Evolutionary conservation across 2,797 vertebrate genomes (phyloP).

Genomic region (Streptopelia turtur): DNA sequence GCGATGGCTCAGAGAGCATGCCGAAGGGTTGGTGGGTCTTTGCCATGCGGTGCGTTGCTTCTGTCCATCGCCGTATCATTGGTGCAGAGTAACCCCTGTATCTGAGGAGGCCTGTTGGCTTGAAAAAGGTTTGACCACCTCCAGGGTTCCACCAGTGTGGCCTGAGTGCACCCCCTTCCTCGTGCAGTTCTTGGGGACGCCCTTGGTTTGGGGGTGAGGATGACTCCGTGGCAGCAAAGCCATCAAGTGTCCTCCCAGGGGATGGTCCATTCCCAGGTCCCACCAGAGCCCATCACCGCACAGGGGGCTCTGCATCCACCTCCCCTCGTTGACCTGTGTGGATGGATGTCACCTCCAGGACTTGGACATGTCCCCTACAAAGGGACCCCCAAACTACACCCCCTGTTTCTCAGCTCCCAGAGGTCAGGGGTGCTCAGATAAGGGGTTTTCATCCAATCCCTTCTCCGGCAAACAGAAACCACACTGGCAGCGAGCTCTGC

Average conservation of each 20-base stretch:
- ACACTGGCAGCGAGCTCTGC: neutral
- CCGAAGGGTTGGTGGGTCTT: neutral
- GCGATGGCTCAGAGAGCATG: rapidly evolving
- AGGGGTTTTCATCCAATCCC: neutral
- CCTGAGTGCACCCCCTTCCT: neutral
- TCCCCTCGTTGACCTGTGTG: rapidly evolving
- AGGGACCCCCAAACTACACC: neutral
- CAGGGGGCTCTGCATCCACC: neutral
- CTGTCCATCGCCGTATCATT: neutral
- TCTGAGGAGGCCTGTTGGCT: neutral
- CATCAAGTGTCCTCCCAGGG: neutral
- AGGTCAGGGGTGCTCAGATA: neutral
- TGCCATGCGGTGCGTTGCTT: rapidly evolving
- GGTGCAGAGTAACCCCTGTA: neutral
- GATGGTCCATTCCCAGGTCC: neutral
- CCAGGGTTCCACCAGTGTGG: neutral
- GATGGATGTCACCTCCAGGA: neutral
- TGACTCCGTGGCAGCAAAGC: neutral
- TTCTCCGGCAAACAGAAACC: neutral
- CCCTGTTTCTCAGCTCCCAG: rapidly evolving
- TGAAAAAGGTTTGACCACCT: neutral
- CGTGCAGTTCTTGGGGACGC: rapidly evolving
- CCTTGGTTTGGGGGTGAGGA: neutral
- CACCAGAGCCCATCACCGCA: neutral
- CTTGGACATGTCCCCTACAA: rapidly evolving